Conservation (phyloP, 2,797 vertebrate species). For the Gouania willdenowi region DNA sequence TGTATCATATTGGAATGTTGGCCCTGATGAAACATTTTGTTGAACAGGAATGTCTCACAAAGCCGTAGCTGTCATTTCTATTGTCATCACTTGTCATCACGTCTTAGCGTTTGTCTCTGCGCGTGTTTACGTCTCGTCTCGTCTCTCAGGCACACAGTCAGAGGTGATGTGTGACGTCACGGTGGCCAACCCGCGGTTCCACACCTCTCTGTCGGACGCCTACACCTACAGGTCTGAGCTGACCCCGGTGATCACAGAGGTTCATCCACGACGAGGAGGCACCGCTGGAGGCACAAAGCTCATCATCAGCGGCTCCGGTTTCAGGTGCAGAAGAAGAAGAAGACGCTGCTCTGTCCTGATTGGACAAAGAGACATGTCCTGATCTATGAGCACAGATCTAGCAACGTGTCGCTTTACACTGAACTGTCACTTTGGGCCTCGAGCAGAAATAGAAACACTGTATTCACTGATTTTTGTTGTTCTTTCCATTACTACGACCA, state of each 20-base stretch:
- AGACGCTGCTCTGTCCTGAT: too few relatives aligned
- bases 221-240: conserved; percentile 73
- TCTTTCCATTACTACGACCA: too few relatives aligned
- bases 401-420: too few relatives aligned
- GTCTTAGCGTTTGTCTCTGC: neutral
- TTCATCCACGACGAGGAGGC: conserved; percentile 79
- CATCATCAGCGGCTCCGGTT: conserved; percentile 78
- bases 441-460: too few relatives aligned
- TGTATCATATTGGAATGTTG: too few relatives aligned
- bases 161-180: conserved; percentile 65
- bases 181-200: conserved; percentile 61
- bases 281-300: conserved; percentile 82
- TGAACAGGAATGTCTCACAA: too few relatives aligned
- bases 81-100: too few relatives aligned
- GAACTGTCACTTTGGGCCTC: too few relatives aligned
- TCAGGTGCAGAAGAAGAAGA: conserved; percentile 71
- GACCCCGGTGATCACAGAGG: conserved; percentile 71
- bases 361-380: conserved; percentile 17
- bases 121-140: neutral
- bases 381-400: too few relatives aligned
- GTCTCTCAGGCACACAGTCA: conserved; percentile 55
- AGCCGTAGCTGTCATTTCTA: too few relatives aligned
- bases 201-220: conserved; percentile 25
- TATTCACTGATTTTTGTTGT: too few relatives aligned
- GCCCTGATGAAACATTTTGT: too few relatives aligned